Conservation (phyloP, 2,888 invertebrate genomes). For the Diarsia mendica region DNA sequence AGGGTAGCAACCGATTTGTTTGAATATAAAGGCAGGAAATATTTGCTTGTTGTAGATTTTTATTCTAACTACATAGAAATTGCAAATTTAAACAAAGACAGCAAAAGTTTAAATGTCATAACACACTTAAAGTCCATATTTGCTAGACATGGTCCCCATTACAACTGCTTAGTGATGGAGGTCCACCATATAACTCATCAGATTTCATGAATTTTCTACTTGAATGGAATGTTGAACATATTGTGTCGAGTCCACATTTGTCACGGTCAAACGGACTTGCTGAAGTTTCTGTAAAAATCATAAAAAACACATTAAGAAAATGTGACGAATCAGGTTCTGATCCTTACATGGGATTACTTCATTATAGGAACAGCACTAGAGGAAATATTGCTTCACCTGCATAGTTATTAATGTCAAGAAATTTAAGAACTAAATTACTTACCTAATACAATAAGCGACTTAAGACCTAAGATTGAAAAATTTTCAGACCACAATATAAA, state of each 20-base stretch:
- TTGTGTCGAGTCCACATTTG: not conserved
- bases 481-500: too few relatives aligned
- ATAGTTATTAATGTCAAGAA: not conserved
- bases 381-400: conserved; percentile 1
- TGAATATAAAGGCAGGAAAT: not conserved
- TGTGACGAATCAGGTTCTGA: not conserved
- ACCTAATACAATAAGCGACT: too few relatives aligned
- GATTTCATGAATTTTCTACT: not conserved
- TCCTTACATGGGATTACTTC: not conserved
- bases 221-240: conserved; percentile 5
- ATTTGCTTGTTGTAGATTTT: not conserved
- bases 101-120: not conserved
- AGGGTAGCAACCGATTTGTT: not conserved
- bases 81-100: too few relatives aligned
- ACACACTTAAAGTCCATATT: not conserved
- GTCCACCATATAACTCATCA: not conserved
- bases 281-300: conserved; percentile 3
- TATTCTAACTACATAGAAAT: not conserved
- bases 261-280: not conserved
- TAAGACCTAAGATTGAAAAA: too few relatives aligned
- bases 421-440: too few relatives aligned
- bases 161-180: not conserved
- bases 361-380: not conserved
- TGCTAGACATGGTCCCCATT: not conserved
- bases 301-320: conserved; percentile 1